Evolutionary conservation across 2,113 vertebrate species (phyloP), one percentile per base, ranked within the genome.

Genomic region (Amblyornis subalaris): DNA sequence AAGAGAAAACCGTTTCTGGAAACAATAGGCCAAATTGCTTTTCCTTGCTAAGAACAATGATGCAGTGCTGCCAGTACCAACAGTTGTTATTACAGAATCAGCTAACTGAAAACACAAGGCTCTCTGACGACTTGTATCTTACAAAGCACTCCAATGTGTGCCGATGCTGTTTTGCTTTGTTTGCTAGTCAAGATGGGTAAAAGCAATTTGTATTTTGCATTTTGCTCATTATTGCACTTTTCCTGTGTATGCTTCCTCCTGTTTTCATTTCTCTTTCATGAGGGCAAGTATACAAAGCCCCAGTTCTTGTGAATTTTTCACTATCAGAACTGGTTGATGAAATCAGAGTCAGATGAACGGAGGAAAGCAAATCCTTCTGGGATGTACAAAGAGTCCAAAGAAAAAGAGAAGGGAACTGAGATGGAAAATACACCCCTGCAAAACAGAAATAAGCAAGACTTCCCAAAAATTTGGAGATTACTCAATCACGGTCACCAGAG

Each of bases 61-160:
- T 94, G 79, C 58, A 55, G 48, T 35, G 48, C 79, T 95, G 90
- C 91, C 93, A 96, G 90, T 64, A 94, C 89, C 91, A 95, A 93
- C 88, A 96, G 77, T 97, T 93, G 92, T 91, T 95, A 86, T 95
- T 96, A 93, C 87, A 94, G 93, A 94, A 83, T 86, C 96, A 86
- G 90, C 85, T 95, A 95, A 96, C 78, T 88, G 53, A 91, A 96
- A 97, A 94, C 96, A 96, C 89, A 88, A 77, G 79, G 57, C 61
- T 77, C 51, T 86, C 87, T 90, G 94, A 91, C 4, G 5, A 95
- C 57, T 66, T 36, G 20, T 60, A 61, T 88, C 78, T 91, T 74
- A 83, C 79, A 84, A 89, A 95, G 75, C 78, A 84, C 72, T 94
- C 85, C 58, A 64, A 36, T 28, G 47, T 74, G 9, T 80, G 60